Evolutionary conservation across 2,113 vertebrate genomes (phyloP), one percentile per base, ranked within the genome.

Genomic region (Nannobrachium achirus): DNA sequence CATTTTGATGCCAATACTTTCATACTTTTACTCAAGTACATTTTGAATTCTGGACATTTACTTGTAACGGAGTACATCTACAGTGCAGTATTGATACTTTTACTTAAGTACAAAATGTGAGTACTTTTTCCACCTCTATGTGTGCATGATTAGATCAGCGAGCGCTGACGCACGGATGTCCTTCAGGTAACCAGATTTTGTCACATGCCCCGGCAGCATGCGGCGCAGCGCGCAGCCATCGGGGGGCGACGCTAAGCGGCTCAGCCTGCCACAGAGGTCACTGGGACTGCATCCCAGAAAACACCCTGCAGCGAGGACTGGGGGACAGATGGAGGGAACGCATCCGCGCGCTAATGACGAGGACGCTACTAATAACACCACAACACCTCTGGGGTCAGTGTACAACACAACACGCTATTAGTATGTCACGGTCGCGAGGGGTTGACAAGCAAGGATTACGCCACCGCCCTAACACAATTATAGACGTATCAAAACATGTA

Each of bases 151-250:
- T 68, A 66, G 49, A 86, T 86, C 70, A 77, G 16, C 45, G 48
- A 66, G 63, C 16, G 39, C 75, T 74, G 79, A 81, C 14, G 57
- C 82, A 79, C 49, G 66, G 67, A 82, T 76, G 88, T 83, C 84
- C 86, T 91, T 88, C 86, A 88, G 83, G 81, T 88, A 87, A 85
- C 72, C 76, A 83, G 81, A 85, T 88, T 33, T 86, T 84, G 86
- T 86, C 80, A 69, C 55, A 7, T 58, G 65, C 14, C 10, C 52
- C 6, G 25, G 51, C 64, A 18, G 53, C 50, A 6, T 55, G 52
- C 44, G 55, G 45, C 53, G 82, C 78, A 78, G 58, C 76, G 75
- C 7, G 13, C 33, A 56, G 72, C 81, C 88, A 84, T 89, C 80
- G 76, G 86, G 88, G 75, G 82, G 82, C 55, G 62, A 50, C 49